Percentiles rank a stretch among this genome's conserved stretches.
Conservation (phyloP, 2,113 vertebrate genomes). For the Syrrhaptes paradoxus region DNA sequence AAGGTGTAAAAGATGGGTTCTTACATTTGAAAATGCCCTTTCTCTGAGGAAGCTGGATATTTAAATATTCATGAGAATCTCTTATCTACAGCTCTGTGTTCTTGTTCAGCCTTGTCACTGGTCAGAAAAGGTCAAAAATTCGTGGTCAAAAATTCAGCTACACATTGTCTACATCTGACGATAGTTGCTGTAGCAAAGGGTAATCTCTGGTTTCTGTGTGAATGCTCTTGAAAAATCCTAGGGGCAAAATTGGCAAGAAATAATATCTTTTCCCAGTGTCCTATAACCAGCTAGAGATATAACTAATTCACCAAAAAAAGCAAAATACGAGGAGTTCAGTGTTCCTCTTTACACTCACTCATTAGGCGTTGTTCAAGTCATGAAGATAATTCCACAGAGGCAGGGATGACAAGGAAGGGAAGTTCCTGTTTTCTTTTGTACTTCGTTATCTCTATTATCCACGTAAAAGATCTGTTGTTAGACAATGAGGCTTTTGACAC, state of each 20-base stretch:
- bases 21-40: constrained; percentile 4
- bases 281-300: background rate
- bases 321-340: background rate
- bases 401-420: background rate
- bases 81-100: background rate
- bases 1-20: background rate
- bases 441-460: background rate
- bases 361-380: background rate
- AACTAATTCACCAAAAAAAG: background rate
- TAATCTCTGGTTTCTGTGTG: background rate
- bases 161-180: background rate
- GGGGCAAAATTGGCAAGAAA: constrained; percentile 17
- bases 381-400: background rate
- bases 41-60: background rate
- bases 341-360: background rate
- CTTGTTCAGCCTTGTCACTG: constrained; percentile 4
- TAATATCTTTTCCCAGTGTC: background rate
- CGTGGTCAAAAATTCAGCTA: constrained; percentile 24
- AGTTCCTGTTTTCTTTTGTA: background rate
- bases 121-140: constrained; percentile 40
- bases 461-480: background rate
- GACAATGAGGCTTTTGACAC: background rate
- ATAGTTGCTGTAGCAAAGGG: background rate
- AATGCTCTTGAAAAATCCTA: constrained; percentile 5
- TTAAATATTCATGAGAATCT: constrained; percentile 37